Percentiles rank a stretch among this genome's conserved stretches.
These are phyloP conservation scores for Blennius ocellaris DNA, from an alignment of 2,113 vertebrate species.

Conservation along the genomic window DNA sequence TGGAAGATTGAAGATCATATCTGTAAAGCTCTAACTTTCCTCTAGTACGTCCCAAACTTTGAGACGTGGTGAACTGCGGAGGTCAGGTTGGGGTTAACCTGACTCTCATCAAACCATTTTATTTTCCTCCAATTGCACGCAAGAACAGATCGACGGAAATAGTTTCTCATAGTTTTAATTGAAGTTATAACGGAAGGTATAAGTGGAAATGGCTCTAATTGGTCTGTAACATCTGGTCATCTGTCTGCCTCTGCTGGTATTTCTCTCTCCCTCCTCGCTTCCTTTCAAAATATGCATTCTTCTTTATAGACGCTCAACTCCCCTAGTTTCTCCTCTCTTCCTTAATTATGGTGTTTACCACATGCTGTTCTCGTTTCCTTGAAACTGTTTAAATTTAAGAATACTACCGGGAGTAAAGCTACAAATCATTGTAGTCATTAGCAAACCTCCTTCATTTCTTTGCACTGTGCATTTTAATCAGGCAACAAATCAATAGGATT, in stretches of 20 bases:
- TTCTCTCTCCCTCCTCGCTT: conserved; percentile 13
- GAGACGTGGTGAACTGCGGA: background rate
- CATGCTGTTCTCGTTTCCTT: conserved; percentile 52
- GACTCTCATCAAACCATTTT: background rate
- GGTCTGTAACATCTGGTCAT: background rate
- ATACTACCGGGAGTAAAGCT: conserved; percentile 50
- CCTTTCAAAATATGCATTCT: conserved; percentile 26
- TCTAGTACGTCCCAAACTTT: background rate
- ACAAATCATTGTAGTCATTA: conserved; percentile 54
- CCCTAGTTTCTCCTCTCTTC: conserved; percentile 30
- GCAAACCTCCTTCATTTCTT: conserved; percentile 50
- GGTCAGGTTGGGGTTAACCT: conserved; percentile 10
- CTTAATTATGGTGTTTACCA: conserved; percentile 64
- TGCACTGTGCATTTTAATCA: conserved; percentile 44
- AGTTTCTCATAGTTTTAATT: conserved; percentile 19
- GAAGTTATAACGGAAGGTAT: conserved; percentile 17
- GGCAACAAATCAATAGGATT: conserved; percentile 52
- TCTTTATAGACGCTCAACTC: conserved; percentile 46
- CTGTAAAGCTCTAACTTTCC: conserved; percentile 4
- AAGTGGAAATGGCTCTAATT: conserved; percentile 39
- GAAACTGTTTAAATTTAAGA: conserved; percentile 48
- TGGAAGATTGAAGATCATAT: conserved; percentile 24
- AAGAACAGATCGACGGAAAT: background rate
- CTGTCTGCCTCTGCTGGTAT: background rate
- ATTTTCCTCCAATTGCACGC: conserved; percentile 13